Evolutionary conservation across 2,113 vertebrate genomes (phyloP), one percentile per base, ranked within the genome.

Genomic region (Pedionomus torquatus): DNA sequence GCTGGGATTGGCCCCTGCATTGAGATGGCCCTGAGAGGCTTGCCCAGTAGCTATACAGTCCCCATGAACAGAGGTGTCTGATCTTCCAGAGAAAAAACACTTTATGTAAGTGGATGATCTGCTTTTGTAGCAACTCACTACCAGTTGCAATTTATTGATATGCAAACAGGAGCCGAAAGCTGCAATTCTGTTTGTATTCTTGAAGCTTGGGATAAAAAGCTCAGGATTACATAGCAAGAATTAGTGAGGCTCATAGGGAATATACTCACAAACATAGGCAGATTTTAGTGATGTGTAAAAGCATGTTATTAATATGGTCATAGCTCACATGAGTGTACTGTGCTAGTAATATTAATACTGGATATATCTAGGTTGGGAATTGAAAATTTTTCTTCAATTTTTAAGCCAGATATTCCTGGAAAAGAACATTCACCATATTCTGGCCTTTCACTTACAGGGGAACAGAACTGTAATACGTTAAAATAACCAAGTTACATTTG

Each of bases 281-380:
- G 46, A 17, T 35, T 78, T 58, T 12, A 79, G 20, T 39, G 23
- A 37, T 16, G 30, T 21, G 31, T 20, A n/a, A 82, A 89, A 64
- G 43, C 26, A n/a, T 17, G n/a, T 39, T 11, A 72, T 60, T n/a
- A 35, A 20, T n/a, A 5, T 33, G 16, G 5, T 60, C 30, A 30
- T 15, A 48, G 35, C 35, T n/a, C 41, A 35, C 30, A 55, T 58
- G 25, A 63, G 37, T 33, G 10, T 19, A 12, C 20, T 72, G 10
- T 57, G 31, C 39, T 31, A 71, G 55, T 72, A 83, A 64, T 19
- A 48, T 11, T 52, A 81, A 37, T 30, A 33, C 16, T 43, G 30
- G 33, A 26, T 70, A 39, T 28, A 71, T 68, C 33, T 48, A 61
- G 20, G 16, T 26, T 78, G 0, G 0, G 4, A 25, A n/a, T 4